Evolutionary conservation across 2,888 invertebrate genomes (phyloP).

Genomic region (Lepidonotus clava): DNA sequence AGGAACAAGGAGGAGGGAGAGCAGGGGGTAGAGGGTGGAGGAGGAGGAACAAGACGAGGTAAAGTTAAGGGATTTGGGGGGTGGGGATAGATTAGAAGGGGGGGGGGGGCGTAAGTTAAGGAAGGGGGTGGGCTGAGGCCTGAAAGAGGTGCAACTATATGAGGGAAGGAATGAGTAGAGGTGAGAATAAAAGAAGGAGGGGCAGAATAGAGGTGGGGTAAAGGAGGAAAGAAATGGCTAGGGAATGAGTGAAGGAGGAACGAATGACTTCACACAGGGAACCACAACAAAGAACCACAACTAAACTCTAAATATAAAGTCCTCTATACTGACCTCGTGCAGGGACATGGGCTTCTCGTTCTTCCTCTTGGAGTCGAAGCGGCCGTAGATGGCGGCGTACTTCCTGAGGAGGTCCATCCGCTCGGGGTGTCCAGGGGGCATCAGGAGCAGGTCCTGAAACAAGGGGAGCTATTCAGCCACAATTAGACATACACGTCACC

Average conservation of each 20-base stretch:
- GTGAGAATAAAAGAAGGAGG: background rate
- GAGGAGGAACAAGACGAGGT: background rate
- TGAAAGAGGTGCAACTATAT: too few species aligned
- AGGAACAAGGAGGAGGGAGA: background rate
- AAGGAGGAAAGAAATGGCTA: background rate
- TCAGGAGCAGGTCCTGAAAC: conserved; percentile 89
- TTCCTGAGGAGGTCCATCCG: conserved; percentile 89
- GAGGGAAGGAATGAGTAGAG: background rate
- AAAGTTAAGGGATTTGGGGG: background rate
- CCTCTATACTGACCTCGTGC: conserved; percentile 87
- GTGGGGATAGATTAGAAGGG: background rate
- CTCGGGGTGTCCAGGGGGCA: conserved; percentile 91
- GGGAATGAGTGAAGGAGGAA: background rate
- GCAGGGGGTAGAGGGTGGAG: background rate
- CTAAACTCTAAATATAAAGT: background rate
- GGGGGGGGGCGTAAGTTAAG: too few species aligned
- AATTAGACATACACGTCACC: conserved; percentile 8
- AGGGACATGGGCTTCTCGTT: conserved; percentile 97
- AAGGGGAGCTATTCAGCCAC: conserved; percentile 59
- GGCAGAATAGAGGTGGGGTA: background rate
- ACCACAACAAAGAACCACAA: background rate
- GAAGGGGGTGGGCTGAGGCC: background rate
- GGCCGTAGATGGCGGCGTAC: conserved; percentile 98
- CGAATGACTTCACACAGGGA: background rate
- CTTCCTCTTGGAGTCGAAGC: conserved; percentile 97